A percentile compares a stretch with the other conserved stretches of the same genome.
Conservation (phyloP, 2,888 invertebrate genomes). For the Drosophila neonasuta region DNA sequence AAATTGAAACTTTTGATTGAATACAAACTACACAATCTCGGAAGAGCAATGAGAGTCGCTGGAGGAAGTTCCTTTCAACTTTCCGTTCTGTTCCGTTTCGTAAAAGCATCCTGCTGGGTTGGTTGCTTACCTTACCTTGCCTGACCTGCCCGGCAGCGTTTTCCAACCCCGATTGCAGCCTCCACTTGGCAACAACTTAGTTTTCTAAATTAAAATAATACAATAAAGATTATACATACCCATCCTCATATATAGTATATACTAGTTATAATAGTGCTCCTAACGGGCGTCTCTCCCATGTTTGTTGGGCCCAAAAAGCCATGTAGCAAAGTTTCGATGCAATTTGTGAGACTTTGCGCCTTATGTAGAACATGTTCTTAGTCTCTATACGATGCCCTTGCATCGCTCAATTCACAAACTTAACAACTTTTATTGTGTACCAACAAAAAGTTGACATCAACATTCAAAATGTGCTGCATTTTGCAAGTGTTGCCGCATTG, state of each 20-base stretch:
- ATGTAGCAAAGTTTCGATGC: slow-evolving; percentile 19
- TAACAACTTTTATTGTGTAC: slow-evolving; percentile 16
- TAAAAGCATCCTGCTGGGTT: slow-evolving; percentile 33
- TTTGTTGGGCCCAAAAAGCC: slow-evolving; percentile 6
- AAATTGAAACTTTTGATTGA: slow-evolving; percentile 76
- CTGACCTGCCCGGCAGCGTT: slow-evolving; percentile 15
- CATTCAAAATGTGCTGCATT: slow-evolving; percentile 3
- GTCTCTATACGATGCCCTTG: slow-evolving; percentile 3
- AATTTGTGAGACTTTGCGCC: slow-evolving; percentile 23
- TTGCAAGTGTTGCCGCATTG: slow-evolving; percentile 11
- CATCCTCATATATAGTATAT: background rate
- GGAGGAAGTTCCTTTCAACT: slow-evolving; percentile 50
- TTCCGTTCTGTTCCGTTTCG: slow-evolving; percentile 30
- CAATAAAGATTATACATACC: slow-evolving; percentile 68
- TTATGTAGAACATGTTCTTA: slow-evolving; percentile 11
- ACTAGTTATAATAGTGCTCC: slow-evolving; percentile 23
- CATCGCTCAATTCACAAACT: slow-evolving; percentile 1
- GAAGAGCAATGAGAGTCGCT: slow-evolving; percentile 24
- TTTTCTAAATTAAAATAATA: slow-evolving; percentile 76
- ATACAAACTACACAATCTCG: slow-evolving; percentile 73
- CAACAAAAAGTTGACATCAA: slow-evolving; percentile 18
- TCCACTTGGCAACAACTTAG: slow-evolving; percentile 46
- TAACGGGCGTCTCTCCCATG: background rate
- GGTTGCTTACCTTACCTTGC: slow-evolving; percentile 44
- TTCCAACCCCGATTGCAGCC: slow-evolving; percentile 9